Conservation (phyloP, 2,113 vertebrate genomes). For the Ammodytes dubius region DNA sequence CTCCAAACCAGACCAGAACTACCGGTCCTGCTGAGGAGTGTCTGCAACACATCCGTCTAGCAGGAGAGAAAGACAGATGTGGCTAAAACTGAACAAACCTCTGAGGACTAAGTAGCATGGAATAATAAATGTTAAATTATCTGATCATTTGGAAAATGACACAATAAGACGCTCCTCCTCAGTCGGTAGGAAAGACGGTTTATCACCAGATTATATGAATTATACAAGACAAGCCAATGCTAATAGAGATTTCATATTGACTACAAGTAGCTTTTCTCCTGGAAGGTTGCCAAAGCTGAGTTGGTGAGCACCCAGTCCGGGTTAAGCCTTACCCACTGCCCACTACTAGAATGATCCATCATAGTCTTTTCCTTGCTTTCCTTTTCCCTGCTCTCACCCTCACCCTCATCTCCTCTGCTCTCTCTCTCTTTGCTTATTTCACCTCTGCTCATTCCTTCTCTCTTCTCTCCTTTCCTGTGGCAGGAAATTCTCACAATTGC, state of each 20-base stretch:
- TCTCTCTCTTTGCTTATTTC: slow-evolving; percentile 51
- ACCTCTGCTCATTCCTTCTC: slow-evolving; percentile 59
- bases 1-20: slow-evolving; percentile 20
- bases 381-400: slow-evolving; percentile 45
- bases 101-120: background rate
- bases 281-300: slow-evolving; percentile 42
- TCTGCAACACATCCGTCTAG: slow-evolving; percentile 31
- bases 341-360: slow-evolving; percentile 68
- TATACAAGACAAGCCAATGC: slow-evolving; percentile 36
- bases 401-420: slow-evolving; percentile 35
- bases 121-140: background rate
- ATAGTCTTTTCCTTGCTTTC: slow-evolving; percentile 37
- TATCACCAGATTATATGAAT: slow-evolving; percentile 43
- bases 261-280: slow-evolving; percentile 42
- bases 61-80: slow-evolving; percentile 4
- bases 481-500: slow-evolving; percentile 88
- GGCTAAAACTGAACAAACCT: background rate
- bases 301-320: slow-evolving; percentile 14
- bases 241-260: slow-evolving; percentile 63
- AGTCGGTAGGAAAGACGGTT: slow-evolving; percentile 35
- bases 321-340: slow-evolving; percentile 30
- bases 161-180: slow-evolving; percentile 23
- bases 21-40: slow-evolving; percentile 25
- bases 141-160: background rate
- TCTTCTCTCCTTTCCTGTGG: slow-evolving; percentile 81